These are phyloP conservation scores for Colossoma macropomum DNA, from an alignment of 2,113 vertebrate genomes.

Conservation along the genomic window DNA sequence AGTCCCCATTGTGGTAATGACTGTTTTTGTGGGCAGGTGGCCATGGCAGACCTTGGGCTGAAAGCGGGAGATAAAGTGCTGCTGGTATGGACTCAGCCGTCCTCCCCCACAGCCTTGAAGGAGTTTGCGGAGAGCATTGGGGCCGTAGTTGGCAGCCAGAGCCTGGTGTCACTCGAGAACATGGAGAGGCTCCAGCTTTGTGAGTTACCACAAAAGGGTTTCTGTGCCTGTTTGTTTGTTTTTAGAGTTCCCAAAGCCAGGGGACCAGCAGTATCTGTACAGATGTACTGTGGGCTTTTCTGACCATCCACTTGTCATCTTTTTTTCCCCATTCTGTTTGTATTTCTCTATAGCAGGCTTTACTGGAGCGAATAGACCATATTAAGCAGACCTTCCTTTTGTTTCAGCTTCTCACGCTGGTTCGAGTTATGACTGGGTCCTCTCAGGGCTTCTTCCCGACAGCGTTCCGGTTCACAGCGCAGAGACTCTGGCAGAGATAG, in stretches of 20 bases:
- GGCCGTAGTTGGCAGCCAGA: conserved; percentile 72
- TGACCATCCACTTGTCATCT: background rate
- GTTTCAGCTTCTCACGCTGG: conserved; percentile 82
- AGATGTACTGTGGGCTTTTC: background rate
- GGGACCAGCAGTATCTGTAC: background rate
- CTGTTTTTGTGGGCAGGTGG: conserved; percentile 42
- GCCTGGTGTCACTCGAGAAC: conserved; percentile 84
- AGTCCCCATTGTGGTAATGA: background rate
- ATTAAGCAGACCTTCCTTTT: background rate
- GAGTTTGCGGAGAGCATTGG: conserved; percentile 77
- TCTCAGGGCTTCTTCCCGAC: conserved; percentile 83
- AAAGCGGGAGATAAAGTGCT: conserved; percentile 80
- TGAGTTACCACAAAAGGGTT: conserved; percentile 68
- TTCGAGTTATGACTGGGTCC: conserved; percentile 85
- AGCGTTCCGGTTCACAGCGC: conserved; percentile 77
- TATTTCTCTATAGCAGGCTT: background rate
- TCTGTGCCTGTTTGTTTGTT: background rate
- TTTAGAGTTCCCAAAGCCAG: background rate
- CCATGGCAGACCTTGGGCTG: conserved; percentile 84
- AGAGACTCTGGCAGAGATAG: conserved; percentile 86
- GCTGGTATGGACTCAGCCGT: conserved; percentile 84
- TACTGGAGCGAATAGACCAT: background rate
- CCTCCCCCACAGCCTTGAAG: conserved; percentile 71
- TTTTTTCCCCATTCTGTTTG: background rate
- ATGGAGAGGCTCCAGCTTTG: conserved; percentile 82